phyloP scores from a whole-genome alignment of 2,113 vertebrate genomes.

The Entomyzon cyanotis region DNA sequence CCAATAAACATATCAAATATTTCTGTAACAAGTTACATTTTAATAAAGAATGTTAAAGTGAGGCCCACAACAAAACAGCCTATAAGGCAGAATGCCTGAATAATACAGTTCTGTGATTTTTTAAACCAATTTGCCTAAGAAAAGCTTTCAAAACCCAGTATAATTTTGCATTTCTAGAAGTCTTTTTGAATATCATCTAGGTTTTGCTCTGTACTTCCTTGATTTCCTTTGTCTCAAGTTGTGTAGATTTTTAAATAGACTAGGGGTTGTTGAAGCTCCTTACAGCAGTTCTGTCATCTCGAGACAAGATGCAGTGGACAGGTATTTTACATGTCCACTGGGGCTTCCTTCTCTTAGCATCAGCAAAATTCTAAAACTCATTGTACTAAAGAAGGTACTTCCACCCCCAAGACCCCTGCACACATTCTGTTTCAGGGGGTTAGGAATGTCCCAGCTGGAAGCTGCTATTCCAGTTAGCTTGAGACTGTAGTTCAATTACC shows the following conservation, averaged over 20 bases:
- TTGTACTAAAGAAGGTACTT: neutral
- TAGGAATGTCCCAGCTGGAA: neutral
- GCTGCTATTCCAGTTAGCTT: neutral
- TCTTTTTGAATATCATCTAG: neutral
- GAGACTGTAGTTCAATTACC: neutral
- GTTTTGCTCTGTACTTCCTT: neutral
- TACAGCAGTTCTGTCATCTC: neutral
- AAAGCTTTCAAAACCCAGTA: neutral
- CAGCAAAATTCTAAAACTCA: neutral
- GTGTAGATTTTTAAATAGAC: neutral
- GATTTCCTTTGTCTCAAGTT: neutral
- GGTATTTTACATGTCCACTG: neutral
- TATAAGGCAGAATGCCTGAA: neutral
- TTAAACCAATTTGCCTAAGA: neutral
- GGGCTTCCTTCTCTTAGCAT: neutral
- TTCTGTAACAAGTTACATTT: neutral
- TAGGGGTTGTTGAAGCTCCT: neutral
- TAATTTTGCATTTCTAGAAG: neutral
- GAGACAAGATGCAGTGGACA: too few species aligned
- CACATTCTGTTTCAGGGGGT: neutral
- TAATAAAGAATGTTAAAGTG: fast-evolving
- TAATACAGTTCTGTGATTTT: neutral
- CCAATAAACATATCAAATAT: neutral
- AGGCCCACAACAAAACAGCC: neutral
- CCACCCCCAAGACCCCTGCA: fast-evolving